Conservation (phyloP, 1,140 invertebrate genomes). For the Platyura marginata region DNA sequence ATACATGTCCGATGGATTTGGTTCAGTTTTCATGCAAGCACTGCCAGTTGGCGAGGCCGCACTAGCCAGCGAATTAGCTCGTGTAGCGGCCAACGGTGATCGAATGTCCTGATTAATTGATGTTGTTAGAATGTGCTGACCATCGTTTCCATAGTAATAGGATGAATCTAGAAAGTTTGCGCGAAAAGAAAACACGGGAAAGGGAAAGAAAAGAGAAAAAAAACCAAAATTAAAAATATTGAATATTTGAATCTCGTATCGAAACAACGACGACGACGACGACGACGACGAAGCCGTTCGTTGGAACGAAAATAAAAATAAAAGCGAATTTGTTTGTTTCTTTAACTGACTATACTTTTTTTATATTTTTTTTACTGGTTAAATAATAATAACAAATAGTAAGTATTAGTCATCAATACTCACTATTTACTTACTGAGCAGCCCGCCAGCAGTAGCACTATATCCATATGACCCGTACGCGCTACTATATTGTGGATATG, state of each 20-base stretch:
- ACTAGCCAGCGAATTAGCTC: slow-evolving; percentile 47
- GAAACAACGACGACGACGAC: no score
- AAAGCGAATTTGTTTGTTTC: no score
- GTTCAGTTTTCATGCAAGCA: slow-evolving; percentile 43
- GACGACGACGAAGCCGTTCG: no score
- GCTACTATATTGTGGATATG: slow-evolving; percentile 54
- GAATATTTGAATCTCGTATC: no score
- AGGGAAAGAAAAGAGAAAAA: neutral
- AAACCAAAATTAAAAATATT: no score
- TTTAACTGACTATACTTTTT: no score
- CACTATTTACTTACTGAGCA: slow-evolving; percentile 67
- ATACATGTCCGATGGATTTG: slow-evolving; percentile 23
- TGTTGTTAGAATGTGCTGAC: slow-evolving; percentile 28
- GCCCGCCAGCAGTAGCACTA: slow-evolving; percentile 45
- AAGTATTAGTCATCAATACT: slow-evolving; percentile 30
- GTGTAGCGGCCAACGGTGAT: slow-evolving; percentile 45
- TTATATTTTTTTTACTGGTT: no score
- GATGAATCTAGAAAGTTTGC: slow-evolving; percentile 32
- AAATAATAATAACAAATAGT: slow-evolving; percentile 3
- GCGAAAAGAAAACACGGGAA: neutral
- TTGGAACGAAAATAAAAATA: no score
- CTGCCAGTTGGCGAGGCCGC: slow-evolving; percentile 52
- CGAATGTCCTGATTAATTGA: slow-evolving; percentile 28
- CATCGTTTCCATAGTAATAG: slow-evolving; percentile 32
- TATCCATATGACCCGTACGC: slow-evolving; percentile 55